Percentiles rank a stretch among this genome's conserved stretches.
Evolutionary conservation across 2,797 vertebrate species (phyloP).

Genomic region (Darevskia nairensis): DNA sequence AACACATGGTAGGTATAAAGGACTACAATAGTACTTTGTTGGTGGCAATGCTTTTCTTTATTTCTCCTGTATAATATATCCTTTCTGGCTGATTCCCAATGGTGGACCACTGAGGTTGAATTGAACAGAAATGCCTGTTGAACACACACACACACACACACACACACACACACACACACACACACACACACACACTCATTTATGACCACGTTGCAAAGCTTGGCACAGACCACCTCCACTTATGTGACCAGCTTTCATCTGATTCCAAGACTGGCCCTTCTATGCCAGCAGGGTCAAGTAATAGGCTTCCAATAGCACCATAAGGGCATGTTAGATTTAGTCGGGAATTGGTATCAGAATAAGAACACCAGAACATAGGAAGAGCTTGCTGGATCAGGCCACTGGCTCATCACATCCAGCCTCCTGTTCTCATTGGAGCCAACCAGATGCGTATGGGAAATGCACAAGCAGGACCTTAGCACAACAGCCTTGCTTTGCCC

Average conservation of each 20-base stretch:
- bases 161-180: background rate
- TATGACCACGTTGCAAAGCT: background rate
- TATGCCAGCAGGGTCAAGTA: background rate
- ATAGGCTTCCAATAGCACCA: background rate
- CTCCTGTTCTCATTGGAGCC: no score
- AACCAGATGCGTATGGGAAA: no score
- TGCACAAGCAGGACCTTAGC: no score
- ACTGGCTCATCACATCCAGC: no score
- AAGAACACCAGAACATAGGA: no score
- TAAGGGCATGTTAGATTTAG: background rate
- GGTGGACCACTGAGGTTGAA: background rate
- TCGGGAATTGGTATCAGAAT: background rate
- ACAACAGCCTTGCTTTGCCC: no score
- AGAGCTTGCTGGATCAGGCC: no score
- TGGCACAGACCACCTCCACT: background rate
- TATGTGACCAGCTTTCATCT: background rate
- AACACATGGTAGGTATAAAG: fast-evolving
- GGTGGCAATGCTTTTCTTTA: background rate
- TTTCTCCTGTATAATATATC: background rate
- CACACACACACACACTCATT: no score
- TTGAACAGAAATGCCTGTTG: background rate
- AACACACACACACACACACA: background rate
- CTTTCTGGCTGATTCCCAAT: background rate
- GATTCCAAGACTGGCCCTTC: background rate
- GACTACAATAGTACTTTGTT: fast-evolving